A percentile compares a stretch with the other conserved stretches of the same genome.
These are phyloP conservation scores for Electrona antarctica DNA, from an alignment of 2,113 vertebrate species.

Conservation along the genomic window DNA sequence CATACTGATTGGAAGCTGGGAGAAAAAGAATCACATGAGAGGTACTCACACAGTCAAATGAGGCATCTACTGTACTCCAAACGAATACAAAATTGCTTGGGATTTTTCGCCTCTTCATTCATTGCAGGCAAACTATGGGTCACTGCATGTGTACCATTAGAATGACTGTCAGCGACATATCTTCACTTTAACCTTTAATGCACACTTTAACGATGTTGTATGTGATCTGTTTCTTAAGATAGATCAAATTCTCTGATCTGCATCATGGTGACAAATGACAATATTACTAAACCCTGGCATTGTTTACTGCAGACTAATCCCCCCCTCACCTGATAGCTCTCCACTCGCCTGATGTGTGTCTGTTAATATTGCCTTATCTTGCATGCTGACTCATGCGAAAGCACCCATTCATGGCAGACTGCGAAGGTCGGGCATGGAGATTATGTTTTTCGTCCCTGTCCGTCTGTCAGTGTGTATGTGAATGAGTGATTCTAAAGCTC, in stretches of 20 bases:
- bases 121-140: slow-evolving; percentile 24
- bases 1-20: slow-evolving; percentile 19
- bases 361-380: too few relatives aligned
- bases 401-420: too few relatives aligned
- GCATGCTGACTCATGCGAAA: too few relatives aligned
- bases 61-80: slow-evolving; percentile 27
- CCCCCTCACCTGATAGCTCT: not conserved
- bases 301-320: slow-evolving; percentile 10
- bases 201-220: slow-evolving; percentile 41
- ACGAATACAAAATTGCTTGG: not conserved
- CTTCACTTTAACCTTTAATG: not conserved
- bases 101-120: not conserved
- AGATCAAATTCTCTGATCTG: slow-evolving; percentile 36
- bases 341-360: not conserved
- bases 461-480: too few relatives aligned
- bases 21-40: slow-evolving; percentile 25
- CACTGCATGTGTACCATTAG: slow-evolving; percentile 1
- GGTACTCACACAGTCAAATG: slow-evolving; percentile 25
- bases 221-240: slow-evolving; percentile 24
- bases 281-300: slow-evolving; percentile 24
- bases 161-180: not conserved
- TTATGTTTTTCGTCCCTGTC: too few relatives aligned
- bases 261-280: slow-evolving; percentile 10
- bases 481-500: too few relatives aligned
- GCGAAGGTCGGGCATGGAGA: too few relatives aligned